Evolutionary conservation across 1,140 invertebrate genomes (phyloP), one percentile per base, ranked within the genome.

Genomic region (Uloborus diversus): DNA sequence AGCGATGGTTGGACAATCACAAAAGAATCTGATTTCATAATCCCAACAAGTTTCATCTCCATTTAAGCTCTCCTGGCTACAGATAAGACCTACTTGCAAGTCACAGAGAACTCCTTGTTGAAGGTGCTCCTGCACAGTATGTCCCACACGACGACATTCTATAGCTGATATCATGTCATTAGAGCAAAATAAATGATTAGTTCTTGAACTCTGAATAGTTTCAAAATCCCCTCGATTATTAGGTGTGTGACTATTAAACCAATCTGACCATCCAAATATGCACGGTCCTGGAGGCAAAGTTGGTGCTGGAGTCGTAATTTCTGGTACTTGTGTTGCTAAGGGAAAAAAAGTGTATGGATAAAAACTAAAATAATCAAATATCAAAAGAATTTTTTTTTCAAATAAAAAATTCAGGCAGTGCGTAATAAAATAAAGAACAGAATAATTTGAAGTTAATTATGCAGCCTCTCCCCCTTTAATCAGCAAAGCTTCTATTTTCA

Each of bases 11-110:
- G 76, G 76, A 82, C 88, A 89, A 20, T 88, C 86, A 83, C 88
- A 88, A 78, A 84, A 84, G 79, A 87, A 85, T 37, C 86, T 81
- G 3, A 88, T 83, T 82, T 88, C 87, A 83, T 86, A 88, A 79
- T 88, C 86, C 62, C 70, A 82, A 81, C 87, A 88, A 51, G 81
- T 81, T 20, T 83, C 69, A 0, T 83, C 82, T 30, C 28, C 66
- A 0, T 37, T 27, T 0, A 62, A 35, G 4, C 30, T 23, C 2
- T 64, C 57, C 7, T 70, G 32, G 14, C 23, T 42, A 27, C 78
- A 80, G 4, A 84, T 65, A 1, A 86, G 69, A 20, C 85, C 86
- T 61, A 28, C 11, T n/a, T 81, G 32, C 7, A 85, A 47, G 71
- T 85, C 84, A 82, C 86, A 86, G 0, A 20, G 5, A 2, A 85